Evolutionary conservation across 2,797 vertebrate species (phyloP), one percentile per base, ranked within the genome.

Genomic region (Alca torda): DNA sequence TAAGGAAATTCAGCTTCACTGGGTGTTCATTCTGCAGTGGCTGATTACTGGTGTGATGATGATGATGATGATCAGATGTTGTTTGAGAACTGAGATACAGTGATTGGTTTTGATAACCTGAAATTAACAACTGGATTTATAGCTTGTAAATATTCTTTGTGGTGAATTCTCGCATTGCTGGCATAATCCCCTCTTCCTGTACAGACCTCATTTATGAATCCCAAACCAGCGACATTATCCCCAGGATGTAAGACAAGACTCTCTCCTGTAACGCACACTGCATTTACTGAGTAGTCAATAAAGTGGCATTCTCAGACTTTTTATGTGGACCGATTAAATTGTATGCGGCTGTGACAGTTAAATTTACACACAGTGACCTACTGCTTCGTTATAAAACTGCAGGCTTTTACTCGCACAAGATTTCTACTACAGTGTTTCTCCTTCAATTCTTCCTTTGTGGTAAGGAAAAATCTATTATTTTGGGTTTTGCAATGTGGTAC

Each of bases 91-190:
- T 82, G 83, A 96, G 93, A 95, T 33, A 87, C 65, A 87, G 97
- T 91, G 96, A 97, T 93, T 96, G 86, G 87, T 94, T 98, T 97
- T 96, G 97, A 98, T 98, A 97, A 97, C 94, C 97, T 94, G 95
- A 98, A 97, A 98, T 98, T 98, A 98, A 97, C 97, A 97, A 73
- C 96, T 95, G 90, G 95, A 97, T 98, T 97, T 98, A 97, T 96
- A 97, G 98, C 95, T 97, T 98, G 97, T 97, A 98, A 97, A 97
- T 94, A 94, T 85, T 97, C 85, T 84, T 97, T 78, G 93, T 89
- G 97, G 97, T 50, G 60, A 97, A 96, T 97, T 98, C 96, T 97
- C 53, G 21, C 97, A 92, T 96, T 94, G 96, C 91, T 45, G 20
- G 48, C 50, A 37, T 95, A 97, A 98, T 96, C 95, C 89, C 73